Evolutionary conservation across 1,140 invertebrate species (phyloP).

Genomic region (Copidosoma floridanum): DNA sequence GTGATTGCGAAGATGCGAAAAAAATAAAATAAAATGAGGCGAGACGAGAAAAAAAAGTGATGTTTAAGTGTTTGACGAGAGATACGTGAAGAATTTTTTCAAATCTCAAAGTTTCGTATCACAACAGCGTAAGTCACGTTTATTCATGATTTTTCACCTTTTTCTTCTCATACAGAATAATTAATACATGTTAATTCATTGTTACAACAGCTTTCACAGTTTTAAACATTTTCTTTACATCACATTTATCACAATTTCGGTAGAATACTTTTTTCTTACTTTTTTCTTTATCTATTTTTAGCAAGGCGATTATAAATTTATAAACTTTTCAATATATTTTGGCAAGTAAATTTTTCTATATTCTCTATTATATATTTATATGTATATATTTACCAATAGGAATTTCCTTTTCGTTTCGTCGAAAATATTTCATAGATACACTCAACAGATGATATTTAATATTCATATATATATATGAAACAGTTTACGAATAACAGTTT

Average conservation of each 20-base stretch:
- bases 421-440: constrained; percentile 19
- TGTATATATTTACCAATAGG: not conserved
- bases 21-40: constrained; percentile 4
- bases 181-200: constrained; percentile 11
- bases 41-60: not conserved
- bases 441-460: constrained; percentile 19
- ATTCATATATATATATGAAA: constrained; percentile 13
- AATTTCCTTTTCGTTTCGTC: constrained; percentile 16
- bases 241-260: constrained; percentile 17
- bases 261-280: not conserved
- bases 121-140: constrained; percentile 24
- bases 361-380: too few relatives aligned
- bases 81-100: not conserved
- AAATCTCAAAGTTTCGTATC: not conserved
- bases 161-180: not conserved
- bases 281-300: too few relatives aligned
- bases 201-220: constrained; percentile 23
- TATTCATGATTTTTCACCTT: constrained; percentile 19
- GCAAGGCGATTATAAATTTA: not conserved
- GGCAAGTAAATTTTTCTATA: constrained; percentile 13
- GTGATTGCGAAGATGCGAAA: not conserved
- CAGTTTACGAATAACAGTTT: constrained; percentile 14
- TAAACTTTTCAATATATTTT: too few relatives aligned
- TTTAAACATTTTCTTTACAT: constrained; percentile 29
- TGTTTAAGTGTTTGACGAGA: too few relatives aligned